Conservation (phyloP, 2,113 vertebrate genomes). For the Tautogolabrus adspersus region DNA sequence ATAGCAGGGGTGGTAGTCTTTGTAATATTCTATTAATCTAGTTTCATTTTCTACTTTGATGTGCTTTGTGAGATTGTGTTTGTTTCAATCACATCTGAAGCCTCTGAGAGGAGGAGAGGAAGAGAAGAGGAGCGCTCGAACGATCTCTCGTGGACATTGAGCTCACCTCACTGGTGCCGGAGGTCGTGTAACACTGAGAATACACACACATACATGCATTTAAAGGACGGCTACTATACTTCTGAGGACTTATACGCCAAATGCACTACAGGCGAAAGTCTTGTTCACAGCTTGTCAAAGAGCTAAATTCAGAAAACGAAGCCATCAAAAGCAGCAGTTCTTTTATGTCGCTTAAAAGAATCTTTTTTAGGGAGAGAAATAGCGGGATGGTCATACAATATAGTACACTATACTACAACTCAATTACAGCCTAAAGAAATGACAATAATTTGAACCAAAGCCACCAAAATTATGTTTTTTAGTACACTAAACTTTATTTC, state of each 20-base stretch:
- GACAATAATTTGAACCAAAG: too few species aligned
- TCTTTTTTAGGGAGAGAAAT: too few species aligned
- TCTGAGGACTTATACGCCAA: slow-evolving; percentile 48
- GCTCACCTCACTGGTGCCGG: slow-evolving; percentile 57
- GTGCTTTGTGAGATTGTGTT: slow-evolving; percentile 76
- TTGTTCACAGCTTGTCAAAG: too few species aligned
- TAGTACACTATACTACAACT: too few species aligned
- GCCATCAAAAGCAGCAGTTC: too few species aligned
- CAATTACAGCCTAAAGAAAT: too few species aligned
- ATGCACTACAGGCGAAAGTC: not conserved
- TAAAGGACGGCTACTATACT: slow-evolving; percentile 42
- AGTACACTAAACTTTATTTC: too few species aligned
- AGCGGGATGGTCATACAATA: too few species aligned
- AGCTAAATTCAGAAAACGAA: too few species aligned
- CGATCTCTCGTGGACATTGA: slow-evolving; percentile 54
- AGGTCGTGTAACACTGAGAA: slow-evolving; percentile 47
- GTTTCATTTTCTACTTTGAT: slow-evolving; percentile 78
- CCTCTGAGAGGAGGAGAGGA: slow-evolving; percentile 53
- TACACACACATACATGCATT: slow-evolving; percentile 32
- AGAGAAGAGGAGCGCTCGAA: slow-evolving; percentile 39
- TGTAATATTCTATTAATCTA: slow-evolving; percentile 78
- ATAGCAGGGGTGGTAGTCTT: slow-evolving; percentile 69
- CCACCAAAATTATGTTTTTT: too few species aligned
- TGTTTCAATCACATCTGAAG: slow-evolving; percentile 68
- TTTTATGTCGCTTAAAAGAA: too few species aligned